Conservation (phyloP, 2,797 vertebrate species). For the Sardinella longiceps region DNA sequence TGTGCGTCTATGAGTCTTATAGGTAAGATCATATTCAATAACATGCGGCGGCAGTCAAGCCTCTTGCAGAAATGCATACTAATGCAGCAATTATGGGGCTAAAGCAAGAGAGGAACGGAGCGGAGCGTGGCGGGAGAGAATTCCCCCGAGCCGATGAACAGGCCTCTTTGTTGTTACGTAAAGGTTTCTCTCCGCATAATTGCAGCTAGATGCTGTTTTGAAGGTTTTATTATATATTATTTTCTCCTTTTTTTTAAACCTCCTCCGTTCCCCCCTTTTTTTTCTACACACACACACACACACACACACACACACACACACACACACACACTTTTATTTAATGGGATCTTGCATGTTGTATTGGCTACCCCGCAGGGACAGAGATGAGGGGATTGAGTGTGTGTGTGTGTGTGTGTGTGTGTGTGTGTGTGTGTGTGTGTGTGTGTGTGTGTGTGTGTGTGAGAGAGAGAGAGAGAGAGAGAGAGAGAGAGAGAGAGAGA, state of each 20-base stretch:
- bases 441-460: neutral
- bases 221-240: constrained; percentile 74
- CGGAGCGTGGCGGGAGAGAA: constrained; percentile 66
- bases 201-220: constrained; percentile 65
- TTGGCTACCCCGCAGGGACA: constrained; percentile 57
- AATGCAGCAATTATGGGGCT: constrained; percentile 75
- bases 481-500: too few species aligned
- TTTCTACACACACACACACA: neutral
- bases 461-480: too few species aligned
- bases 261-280: too few species aligned
- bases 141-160: constrained; percentile 73
- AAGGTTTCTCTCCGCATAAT: constrained; percentile 73
- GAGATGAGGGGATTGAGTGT: constrained; percentile 31
- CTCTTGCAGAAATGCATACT: constrained; percentile 72
- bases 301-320: neutral
- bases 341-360: constrained; percentile 47
- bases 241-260: neutral
- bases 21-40: constrained; percentile 57
- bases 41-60: constrained; percentile 56
- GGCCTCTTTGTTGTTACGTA: constrained; percentile 77
- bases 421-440: neutral
- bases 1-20: constrained; percentile 50
- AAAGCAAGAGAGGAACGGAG: constrained; percentile 58
- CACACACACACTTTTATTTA: constrained; percentile 52
- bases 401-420: constrained; percentile 22